Evolutionary conservation across 2,797 vertebrate genomes (phyloP).

Genomic region (Leuciscus waleckii): DNA sequence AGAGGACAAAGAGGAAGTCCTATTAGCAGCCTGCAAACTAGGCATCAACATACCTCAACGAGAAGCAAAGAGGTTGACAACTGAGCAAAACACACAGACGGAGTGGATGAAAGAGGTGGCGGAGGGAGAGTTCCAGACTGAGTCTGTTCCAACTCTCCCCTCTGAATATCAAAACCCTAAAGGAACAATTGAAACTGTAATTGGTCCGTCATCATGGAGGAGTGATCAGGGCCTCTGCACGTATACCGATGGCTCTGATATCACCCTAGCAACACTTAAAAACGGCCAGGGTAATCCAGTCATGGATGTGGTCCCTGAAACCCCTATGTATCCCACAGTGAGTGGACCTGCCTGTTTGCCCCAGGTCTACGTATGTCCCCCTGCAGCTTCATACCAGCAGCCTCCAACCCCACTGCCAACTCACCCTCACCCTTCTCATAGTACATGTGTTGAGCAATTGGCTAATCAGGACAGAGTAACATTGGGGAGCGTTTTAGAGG

Average conservation of each 20-base stretch:
- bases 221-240: constrained; percentile 10
- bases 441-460: background rate
- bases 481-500: background rate
- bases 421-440: background rate
- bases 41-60: constrained; percentile 55
- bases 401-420: background rate
- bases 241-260: background rate
- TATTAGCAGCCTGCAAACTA: constrained; percentile 70
- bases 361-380: constrained; percentile 24
- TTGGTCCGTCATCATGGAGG: background rate
- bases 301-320: constrained; percentile 30
- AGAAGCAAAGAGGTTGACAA: constrained; percentile 28
- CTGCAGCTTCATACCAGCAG: constrained; percentile 40
- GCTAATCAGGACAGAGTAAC: background rate
- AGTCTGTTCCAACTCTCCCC: constrained; percentile 1
- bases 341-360: constrained; percentile 34
- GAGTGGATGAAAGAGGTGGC: constrained; percentile 20
- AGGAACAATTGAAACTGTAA: constrained; percentile 17
- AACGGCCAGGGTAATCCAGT: constrained; percentile 18
- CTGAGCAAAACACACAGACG: constrained; percentile 37
- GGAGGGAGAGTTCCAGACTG: constrained; percentile 67
- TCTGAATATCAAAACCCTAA: constrained; percentile 16
- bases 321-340: constrained; percentile 1
- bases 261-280: constrained; percentile 15
- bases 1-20: constrained; percentile 68